These are phyloP conservation scores for Apodemia duryi DNA, from an alignment of 2,888 invertebrate genomes.

Conservation along the genomic window DNA sequence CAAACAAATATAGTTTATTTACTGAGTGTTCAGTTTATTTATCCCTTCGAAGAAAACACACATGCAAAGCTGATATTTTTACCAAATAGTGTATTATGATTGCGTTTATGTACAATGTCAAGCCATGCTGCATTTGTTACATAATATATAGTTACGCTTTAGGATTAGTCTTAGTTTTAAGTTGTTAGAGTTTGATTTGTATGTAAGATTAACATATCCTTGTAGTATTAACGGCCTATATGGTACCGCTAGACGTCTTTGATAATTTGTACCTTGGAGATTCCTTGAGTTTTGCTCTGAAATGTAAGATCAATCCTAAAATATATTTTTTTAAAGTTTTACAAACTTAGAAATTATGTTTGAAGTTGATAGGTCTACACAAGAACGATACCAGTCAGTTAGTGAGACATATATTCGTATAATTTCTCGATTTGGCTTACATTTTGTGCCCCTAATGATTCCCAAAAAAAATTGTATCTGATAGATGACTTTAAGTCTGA, in stretches of 20 bases:
- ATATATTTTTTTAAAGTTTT: neutral
- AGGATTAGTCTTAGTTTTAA: constrained; percentile 32
- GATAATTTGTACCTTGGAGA: constrained; percentile 6
- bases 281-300: no score
- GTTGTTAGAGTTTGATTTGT: constrained; percentile 39
- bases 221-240: constrained; percentile 27
- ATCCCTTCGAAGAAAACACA: neutral
- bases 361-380: no score
- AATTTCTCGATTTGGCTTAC: no score
- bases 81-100: neutral
- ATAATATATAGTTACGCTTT: constrained; percentile 1
- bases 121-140: constrained; percentile 16
- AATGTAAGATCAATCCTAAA: neutral
- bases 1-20: no score
- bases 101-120: neutral
- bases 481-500: neutral
- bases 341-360: neutral
- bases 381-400: no score
- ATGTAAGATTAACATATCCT: constrained; percentile 50
- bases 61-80: neutral
- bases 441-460: no score
- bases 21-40: no score
- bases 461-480: no score
- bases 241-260: constrained; percentile 31
- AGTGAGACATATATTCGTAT: no score